Evolutionary conservation across 1,140 invertebrate genomes (phyloP), one percentile per base, ranked within the genome.

Genomic region (Bacillus rossius): DNA sequence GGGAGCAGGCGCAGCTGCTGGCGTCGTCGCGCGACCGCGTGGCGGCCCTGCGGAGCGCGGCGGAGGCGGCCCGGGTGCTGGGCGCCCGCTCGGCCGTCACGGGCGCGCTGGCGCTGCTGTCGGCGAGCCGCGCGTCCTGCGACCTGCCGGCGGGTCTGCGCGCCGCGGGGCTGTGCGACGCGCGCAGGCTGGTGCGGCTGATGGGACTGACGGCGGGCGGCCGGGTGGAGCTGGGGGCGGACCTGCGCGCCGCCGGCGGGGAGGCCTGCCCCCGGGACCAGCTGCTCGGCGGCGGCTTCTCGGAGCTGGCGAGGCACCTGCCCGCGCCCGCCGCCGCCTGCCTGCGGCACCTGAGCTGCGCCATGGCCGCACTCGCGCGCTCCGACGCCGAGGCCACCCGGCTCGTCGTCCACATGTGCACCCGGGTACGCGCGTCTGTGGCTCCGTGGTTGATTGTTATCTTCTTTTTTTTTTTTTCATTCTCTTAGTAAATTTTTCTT

Each of bases 151-250:
- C 73, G 29, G 80, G 79, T 14, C 67, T 86, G 20, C 75, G 81
- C 61, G 72, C 75, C 14, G 81, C 85, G 19, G 83, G 83, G 17
- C 67, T 86, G 48, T 76, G 76, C 25, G 82, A 85, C 70, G 79
- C 85, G 25, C 72, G 75, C 51, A 77, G 80, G 64, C 73, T 85
- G 2, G 80, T 86, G 1, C 73, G 76, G n/a, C 68, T 86, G 16
- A 86, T 86, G 84, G 80, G 79, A 40, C 65, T 85, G 25, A 79
- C 79, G 59, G 81, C 83, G 3, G 74, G 78, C 51, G 81, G 81
- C 43, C 72, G 79, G 43, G 74, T 82, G 17, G 74, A 75, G 61
- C 64, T 74, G 16, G 22, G 48, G 20, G 34, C 47, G 16, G 37
- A 42, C 26, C 23, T 29, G 48, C 37, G 16, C 10, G n/a, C n/a